phyloP scores from a whole-genome alignment of 2,113 vertebrate genomes.

The Rallus limicola region DNA sequence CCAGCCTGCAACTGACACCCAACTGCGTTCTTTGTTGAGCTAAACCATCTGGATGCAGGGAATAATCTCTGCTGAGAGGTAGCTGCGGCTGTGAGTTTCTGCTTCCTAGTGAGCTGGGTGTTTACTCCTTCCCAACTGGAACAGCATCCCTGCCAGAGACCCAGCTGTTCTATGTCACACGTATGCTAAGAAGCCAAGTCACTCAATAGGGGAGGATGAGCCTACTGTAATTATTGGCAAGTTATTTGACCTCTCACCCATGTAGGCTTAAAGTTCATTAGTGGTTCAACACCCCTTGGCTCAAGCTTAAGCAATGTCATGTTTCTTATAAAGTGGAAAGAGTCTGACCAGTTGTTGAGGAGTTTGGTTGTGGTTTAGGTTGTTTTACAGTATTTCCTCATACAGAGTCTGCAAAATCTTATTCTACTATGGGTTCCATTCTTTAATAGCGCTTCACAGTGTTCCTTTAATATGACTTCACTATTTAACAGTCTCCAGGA shows the following conservation, averaged over 20 bases:
- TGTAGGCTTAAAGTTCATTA: background rate
- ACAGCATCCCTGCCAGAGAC: fast-evolving
- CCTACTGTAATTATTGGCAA: background rate
- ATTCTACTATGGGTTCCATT: background rate
- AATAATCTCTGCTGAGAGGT: background rate
- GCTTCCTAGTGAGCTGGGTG: background rate
- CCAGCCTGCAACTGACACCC: background rate
- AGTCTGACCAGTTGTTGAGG: background rate
- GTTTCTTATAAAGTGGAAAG: background rate
- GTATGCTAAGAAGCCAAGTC: background rate
- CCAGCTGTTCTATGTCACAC: background rate
- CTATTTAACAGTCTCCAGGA: background rate
- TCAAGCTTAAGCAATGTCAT: background rate
- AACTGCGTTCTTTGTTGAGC: background rate
- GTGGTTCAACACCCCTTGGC: background rate
- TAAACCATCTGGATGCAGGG: background rate
- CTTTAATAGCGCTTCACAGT: background rate
- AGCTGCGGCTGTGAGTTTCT: background rate
- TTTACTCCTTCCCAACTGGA: conserved; percentile 32
- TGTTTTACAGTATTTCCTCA: background rate
- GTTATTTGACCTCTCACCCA: background rate
- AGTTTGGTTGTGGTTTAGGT: background rate
- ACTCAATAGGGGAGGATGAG: background rate
- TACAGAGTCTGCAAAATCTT: background rate
- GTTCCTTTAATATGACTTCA: background rate